Evolutionary conservation across 2,888 invertebrate species (phyloP), one percentile per base, ranked within the genome.

Genomic region (Sinelater perroti): DNA sequence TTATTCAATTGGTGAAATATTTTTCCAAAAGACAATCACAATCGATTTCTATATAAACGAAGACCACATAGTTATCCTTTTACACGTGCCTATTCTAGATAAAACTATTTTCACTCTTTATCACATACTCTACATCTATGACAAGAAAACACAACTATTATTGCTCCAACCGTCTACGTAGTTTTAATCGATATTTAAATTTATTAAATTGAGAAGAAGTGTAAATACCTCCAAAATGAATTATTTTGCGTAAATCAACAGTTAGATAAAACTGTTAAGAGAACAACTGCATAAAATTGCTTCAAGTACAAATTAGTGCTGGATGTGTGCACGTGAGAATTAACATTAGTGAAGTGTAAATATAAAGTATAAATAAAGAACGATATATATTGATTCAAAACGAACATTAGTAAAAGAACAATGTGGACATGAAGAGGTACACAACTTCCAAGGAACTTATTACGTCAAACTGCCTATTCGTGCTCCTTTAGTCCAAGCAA

Each of bases 211-310:
- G 21, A 38, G 21, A 21, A 38, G 8, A 38, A n/a, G 11, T 38
- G 38, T n/a, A 20, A 18, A n/a, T 38, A n/a, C 21, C 11, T 38
- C 3, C 30, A 45, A 30, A n/a, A n/a, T n/a, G 8, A 47, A 20
- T 47, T 33, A 2, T 35, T 10, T 35, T 47, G 33, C 47, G 10
- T 7, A 4, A 21, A 13, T 21, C 6, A 10, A 33, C 8, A 21
- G 33, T 11, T n/a, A n/a, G 21, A 33, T 1, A 31, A 16, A 47
- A 33, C 35, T 33, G 35, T 47, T 35, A 47, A 47, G 14, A 47
- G 18, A 21, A 47, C 18, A 4, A 14, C n/a, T 47, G 30, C 8
- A 30, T 45, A 3, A 2, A 10, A 20, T 17, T 33, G 2, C 17
- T 46, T 3, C 33, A 46, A 46, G 28, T 46, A n/a, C n/a, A 46